Evolutionary conservation across 1,140 invertebrate species (phyloP).

Genomic region (Glossosoma conforme): DNA sequence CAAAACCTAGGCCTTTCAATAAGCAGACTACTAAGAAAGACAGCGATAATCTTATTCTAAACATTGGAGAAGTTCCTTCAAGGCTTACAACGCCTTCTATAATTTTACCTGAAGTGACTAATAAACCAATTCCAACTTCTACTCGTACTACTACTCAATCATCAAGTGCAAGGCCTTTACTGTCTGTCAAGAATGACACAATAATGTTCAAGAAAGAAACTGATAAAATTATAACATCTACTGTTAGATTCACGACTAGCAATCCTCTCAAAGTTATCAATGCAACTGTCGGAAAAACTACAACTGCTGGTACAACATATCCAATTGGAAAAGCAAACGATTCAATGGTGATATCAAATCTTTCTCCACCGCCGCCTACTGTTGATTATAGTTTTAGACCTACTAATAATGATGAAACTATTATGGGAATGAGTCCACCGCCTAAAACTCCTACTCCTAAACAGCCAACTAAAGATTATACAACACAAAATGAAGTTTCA

Average conservation of each 20-base stretch:
- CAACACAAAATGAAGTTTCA: constrained; percentile 45
- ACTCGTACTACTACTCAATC: constrained; percentile 1
- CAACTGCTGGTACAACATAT: constrained; percentile 36
- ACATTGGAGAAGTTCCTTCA: constrained; percentile 40
- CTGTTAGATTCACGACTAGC: constrained; percentile 42
- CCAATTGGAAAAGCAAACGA: constrained; percentile 33
- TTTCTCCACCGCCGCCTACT: constrained; percentile 46
- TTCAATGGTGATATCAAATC: constrained; percentile 42
- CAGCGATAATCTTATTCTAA: constrained; percentile 40
- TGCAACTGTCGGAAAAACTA: constrained; percentile 35
- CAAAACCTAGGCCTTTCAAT: constrained; percentile 26
- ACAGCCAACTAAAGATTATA: constrained; percentile 36
- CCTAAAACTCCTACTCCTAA: constrained; percentile 40
- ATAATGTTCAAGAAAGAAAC: constrained; percentile 34
- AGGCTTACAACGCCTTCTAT: constrained; percentile 9
- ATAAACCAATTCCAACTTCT: constrained; percentile 1
- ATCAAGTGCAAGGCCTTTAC: constrained; percentile 33
- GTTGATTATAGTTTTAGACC: constrained; percentile 42
- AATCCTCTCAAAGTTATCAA: constrained; percentile 41
- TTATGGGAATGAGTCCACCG: constrained; percentile 50
- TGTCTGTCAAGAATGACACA: constrained; percentile 33
- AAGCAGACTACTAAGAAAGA: constrained; percentile 14
- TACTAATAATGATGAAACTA: constrained; percentile 41
- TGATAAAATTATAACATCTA: constrained; percentile 47
- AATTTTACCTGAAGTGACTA: constrained; percentile 4